Evolutionary conservation across 2,797 vertebrate species (phyloP), one percentile per base, ranked within the genome.

Genomic region (Amazonetta brasiliensis): DNA sequence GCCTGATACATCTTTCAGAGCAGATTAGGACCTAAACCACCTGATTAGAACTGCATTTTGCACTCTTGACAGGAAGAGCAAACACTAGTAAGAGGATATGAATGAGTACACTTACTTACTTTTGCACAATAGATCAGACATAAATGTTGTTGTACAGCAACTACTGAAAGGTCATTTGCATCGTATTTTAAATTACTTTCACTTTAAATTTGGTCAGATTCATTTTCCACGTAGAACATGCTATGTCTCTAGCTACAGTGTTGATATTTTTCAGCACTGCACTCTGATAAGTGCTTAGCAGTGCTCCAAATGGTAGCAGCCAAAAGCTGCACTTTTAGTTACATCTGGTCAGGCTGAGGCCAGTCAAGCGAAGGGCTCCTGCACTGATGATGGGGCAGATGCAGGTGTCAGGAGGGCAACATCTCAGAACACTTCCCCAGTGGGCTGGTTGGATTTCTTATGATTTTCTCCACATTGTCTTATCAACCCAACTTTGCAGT

Each of bases 331-430:
- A 2, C 22, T 9, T 62, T 69, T 93, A 62, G 54, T 58, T 74
- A 30, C 2, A 3, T 30, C 21, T 84, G 73, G 23, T 54, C 9
- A 33, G 55, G 58, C 48, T 66, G 68, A 89, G 58, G 56, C 50
- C 79, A 56, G 68, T 23, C 64, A 68, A 89, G 63, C 11, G 59
- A 50, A 87, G 37, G 7, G 0, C 52, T 81, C n/a, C 55, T 84
- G 11, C 1, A 0, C 2, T 58, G 23, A 63, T 1, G 8, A 60
- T 23, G 25, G 37, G 31, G 41, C 0, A 1, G 58, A 63, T 79
- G 63, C 75, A 71, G 64, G 75, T 87, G 88, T 92, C 80, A 90
- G 78, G 92, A 89, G 80, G 2, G 15, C 82, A 41, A 30, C 30
- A 37, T 60, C 72, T 77, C 62, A 0, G 4, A 62, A 66, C 2